Percentiles rank a stretch among this genome's conserved stretches.
These are phyloP conservation scores for Onychomys torridus DNA, from an alignment of 2,797 vertebrate species.

Conservation along the genomic window DNA sequence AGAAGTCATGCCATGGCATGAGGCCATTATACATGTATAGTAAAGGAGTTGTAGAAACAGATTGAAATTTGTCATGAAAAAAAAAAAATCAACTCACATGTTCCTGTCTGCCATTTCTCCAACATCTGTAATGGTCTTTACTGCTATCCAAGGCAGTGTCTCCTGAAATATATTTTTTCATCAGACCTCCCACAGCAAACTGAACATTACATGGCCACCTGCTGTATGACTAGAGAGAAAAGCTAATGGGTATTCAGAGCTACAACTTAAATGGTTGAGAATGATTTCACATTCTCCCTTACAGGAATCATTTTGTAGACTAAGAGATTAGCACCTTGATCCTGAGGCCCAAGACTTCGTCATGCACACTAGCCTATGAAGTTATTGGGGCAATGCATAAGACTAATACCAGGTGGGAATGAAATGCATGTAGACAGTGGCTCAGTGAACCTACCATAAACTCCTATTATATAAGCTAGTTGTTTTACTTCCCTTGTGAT, in stretches of 20 bases:
- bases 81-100: background rate
- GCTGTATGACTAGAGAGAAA: background rate
- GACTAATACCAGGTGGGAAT: constrained; percentile 19
- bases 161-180: background rate
- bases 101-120: background rate
- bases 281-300: background rate
- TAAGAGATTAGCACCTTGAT: background rate
- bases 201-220: background rate
- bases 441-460: background rate
- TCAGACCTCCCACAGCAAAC: background rate
- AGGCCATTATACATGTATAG: background rate
- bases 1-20: background rate
- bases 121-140: background rate
- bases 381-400: background rate
- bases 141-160: background rate
- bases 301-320: background rate
- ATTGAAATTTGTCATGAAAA: background rate
- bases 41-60: background rate
- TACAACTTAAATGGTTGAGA: background rate
- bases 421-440: background rate
- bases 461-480: constrained; percentile 31
- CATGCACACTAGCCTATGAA: background rate
- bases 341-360: background rate
- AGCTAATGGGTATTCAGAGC: background rate
- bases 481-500: background rate